Conservation (phyloP, 2,113 vertebrate species). For the Grallaria varia region DNA sequence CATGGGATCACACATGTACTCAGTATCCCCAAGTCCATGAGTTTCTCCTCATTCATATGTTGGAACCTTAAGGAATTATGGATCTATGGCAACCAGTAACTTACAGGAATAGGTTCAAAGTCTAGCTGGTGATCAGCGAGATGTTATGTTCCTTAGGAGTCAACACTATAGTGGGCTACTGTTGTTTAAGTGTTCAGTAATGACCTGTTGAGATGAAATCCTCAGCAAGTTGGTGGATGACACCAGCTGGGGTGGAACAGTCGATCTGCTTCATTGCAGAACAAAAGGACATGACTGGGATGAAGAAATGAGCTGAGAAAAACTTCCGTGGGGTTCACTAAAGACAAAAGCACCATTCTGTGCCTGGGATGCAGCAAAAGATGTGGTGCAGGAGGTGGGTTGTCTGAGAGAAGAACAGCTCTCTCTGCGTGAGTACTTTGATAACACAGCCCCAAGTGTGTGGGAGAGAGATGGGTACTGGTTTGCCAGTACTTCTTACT, state of each 20-base stretch:
- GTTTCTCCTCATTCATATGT: not conserved
- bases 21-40: not conserved
- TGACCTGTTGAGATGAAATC: not conserved
- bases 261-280: not conserved
- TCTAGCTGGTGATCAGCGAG: not conserved
- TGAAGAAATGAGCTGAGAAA: not conserved
- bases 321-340: not conserved
- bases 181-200: not conserved
- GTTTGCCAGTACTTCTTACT: not conserved
- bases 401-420: not conserved
- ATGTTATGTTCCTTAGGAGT: not conserved
- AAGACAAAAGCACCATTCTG: not conserved
- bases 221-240: not conserved
- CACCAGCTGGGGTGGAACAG: not conserved
- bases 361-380: not conserved
- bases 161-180: not conserved
- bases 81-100: not conserved
- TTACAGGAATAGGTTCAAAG: not conserved
- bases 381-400: fast-evolving
- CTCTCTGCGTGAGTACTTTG: not conserved
- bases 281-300: not conserved
- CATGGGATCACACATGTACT: not conserved
- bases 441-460: fast-evolving
- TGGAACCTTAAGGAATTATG: not conserved
- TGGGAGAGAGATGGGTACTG: not conserved